phyloP scores from a whole-genome alignment of 1,140 invertebrate species.

The Lepidurus apus region DNA sequence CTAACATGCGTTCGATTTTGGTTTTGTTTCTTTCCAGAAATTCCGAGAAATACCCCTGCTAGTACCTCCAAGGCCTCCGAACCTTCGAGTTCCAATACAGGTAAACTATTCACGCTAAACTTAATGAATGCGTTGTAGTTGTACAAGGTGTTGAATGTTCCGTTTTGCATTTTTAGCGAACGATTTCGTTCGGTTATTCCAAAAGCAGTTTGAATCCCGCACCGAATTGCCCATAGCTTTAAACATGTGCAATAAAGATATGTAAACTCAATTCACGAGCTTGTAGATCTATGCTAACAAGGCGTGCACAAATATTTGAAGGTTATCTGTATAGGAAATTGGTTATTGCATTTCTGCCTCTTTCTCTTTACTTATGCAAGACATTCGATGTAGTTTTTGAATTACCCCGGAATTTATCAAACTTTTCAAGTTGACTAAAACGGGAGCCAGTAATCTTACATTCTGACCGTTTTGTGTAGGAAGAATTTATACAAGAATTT shows the following conservation, averaged over 20 bases:
- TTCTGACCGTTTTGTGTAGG: no score
- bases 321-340: background rate
- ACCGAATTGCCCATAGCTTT: background rate
- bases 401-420: no score
- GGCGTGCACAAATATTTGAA: slow-evolving; percentile 10
- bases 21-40: slow-evolving; percentile 30
- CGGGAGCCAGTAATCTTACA: no score
- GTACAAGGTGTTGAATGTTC: background rate
- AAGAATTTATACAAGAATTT: no score
- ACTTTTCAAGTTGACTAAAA: no score
- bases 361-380: background rate
- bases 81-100: slow-evolving; percentile 30
- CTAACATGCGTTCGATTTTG: background rate
- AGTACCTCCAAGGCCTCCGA: slow-evolving; percentile 20
- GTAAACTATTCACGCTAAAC: slow-evolving; percentile 14
- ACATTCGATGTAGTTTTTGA: no score
- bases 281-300: slow-evolving; percentile 11
- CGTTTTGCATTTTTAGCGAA: background rate
- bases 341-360: background rate
- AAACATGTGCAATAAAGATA: background rate
- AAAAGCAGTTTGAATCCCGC: background rate
- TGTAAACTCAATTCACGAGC: background rate
- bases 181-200: background rate
- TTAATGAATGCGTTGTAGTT: background rate
- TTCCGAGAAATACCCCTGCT: slow-evolving; percentile 28